Evolutionary conservation across 2,113 vertebrate genomes (phyloP), one percentile per base, ranked within the genome.

Genomic region (Terrapene triunguis): DNA sequence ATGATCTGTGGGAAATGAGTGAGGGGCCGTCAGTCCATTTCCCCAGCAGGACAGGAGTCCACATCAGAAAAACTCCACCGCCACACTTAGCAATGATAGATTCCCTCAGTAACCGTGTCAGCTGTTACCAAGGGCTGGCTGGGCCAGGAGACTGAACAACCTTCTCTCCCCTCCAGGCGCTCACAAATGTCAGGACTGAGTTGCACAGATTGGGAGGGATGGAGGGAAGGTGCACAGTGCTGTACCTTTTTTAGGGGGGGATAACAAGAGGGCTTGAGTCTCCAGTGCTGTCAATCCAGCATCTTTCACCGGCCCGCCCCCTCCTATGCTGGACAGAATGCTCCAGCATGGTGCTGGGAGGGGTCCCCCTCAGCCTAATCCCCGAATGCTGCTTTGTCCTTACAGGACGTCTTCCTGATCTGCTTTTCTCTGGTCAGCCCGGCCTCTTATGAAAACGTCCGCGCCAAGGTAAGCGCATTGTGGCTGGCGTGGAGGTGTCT

Each of bases 381-480:
- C 35, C 35, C 29, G 24, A 19, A 0, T 76, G 89, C 10, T 91
- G n/a, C 4, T 89, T 27, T 97, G 16, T 92, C 54, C 85, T 84
- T 92, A 48, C 95, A 99, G 98, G 98, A 99, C 0, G 98, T 99
- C 82, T 99, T 99, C 96, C 97, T 99, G 94, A 99, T 99, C 96
- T 99, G 98, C 95, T 99, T 99, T 96, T 99, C 98, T 35, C 98
- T 99, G 9, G 98, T 99, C 95, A 99, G 98, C 88, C 98, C 98
- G 0, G 98, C 98, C 84, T 99, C 98, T 51, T 99, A 98, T 0
- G 98, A 99, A 96, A 99, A 99, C 0, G 98, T 99, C 47, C 98
- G 98, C 1, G 98, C 98, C 93, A 99, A 99, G 98, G 98, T 99
- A 91, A 99, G 98, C 21, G 1, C 76, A 8, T 87, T 27, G 17